phyloP scores from a whole-genome alignment of 2,797 vertebrate genomes.

The Urocyon cinereoargenteus region DNA sequence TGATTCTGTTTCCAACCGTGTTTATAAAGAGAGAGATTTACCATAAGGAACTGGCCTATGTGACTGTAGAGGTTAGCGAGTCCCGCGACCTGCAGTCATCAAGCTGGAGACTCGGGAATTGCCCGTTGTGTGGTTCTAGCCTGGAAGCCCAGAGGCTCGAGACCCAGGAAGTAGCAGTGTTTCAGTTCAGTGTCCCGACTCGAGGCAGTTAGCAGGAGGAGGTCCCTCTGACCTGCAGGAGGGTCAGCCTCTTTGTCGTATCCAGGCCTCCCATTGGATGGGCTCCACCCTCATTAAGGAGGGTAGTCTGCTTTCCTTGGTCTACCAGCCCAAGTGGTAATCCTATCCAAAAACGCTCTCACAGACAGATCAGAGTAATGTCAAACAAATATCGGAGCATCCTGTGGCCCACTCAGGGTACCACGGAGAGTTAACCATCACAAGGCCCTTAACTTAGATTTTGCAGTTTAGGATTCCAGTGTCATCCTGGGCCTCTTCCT shows the following conservation, averaged over 20 bases:
- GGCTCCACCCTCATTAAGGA: too few relatives aligned
- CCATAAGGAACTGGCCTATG: not conserved
- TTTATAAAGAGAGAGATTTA: not conserved
- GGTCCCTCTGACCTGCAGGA: not conserved
- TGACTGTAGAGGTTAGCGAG: not conserved
- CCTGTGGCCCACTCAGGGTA: not conserved
- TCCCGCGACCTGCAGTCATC: not conserved
- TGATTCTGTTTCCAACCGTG: not conserved
- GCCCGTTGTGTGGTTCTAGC: not conserved
- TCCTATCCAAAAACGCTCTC: not conserved
- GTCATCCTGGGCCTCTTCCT: not conserved
- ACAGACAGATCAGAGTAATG: not conserved
- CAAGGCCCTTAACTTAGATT: not conserved
- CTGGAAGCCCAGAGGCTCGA: not conserved
- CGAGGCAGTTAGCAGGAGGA: not conserved
- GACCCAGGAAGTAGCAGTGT: not conserved
- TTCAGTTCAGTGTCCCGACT: not conserved
- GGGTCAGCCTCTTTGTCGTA: not conserved
- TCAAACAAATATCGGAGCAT: not conserved
- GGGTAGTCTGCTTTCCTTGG: not conserved
- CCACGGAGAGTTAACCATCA: not conserved
- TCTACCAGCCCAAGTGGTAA: not conserved
- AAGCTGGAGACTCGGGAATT: not conserved
- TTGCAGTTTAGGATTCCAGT: not conserved
- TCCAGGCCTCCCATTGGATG: not conserved